Conservation (phyloP, 2,888 invertebrate genomes). For the Cephus pulcher region DNA sequence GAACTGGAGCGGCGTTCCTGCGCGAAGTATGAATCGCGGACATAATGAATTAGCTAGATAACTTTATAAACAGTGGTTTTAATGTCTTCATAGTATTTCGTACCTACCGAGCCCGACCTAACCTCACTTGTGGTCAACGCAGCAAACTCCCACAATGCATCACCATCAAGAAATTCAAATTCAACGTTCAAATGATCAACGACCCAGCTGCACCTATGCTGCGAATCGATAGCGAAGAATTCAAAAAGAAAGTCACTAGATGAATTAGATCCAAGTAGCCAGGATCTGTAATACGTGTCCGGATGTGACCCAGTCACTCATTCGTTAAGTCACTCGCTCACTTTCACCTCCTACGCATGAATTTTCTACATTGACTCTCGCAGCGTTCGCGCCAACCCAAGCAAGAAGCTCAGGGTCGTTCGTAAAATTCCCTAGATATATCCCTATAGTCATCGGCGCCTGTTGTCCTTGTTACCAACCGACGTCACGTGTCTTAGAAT, state of each 20-base stretch:
- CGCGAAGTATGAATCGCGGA: background rate
- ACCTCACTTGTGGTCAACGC: background rate
- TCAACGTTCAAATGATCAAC: background rate
- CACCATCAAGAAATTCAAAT: background rate
- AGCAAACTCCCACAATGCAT: background rate
- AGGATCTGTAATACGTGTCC: background rate
- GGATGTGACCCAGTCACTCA: slow-evolving; percentile 1
- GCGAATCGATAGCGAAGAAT: background rate
- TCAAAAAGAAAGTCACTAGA: background rate
- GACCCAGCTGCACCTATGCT: background rate
- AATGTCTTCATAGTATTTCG: background rate
- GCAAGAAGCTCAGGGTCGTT: slow-evolving; percentile 22
- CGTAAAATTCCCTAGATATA: slow-evolving; percentile 16
- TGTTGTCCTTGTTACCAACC: slow-evolving; percentile 8
- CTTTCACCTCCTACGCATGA: slow-evolving; percentile 58
- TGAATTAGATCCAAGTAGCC: background rate
- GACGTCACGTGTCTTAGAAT: background rate
- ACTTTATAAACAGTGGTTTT: background rate
- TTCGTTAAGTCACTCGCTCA: slow-evolving; percentile 46
- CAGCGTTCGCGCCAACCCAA: slow-evolving; percentile 7
- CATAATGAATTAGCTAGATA: background rate
- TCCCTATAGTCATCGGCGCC: background rate
- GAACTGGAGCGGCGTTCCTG: background rate
- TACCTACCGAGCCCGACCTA: background rate
- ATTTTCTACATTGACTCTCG: slow-evolving; percentile 39